Percentiles rank a stretch among this genome's conserved stretches.
phyloP scores from a whole-genome alignment of 2,888 invertebrate species.

The Mongoloraphidia duomilia region DNA sequence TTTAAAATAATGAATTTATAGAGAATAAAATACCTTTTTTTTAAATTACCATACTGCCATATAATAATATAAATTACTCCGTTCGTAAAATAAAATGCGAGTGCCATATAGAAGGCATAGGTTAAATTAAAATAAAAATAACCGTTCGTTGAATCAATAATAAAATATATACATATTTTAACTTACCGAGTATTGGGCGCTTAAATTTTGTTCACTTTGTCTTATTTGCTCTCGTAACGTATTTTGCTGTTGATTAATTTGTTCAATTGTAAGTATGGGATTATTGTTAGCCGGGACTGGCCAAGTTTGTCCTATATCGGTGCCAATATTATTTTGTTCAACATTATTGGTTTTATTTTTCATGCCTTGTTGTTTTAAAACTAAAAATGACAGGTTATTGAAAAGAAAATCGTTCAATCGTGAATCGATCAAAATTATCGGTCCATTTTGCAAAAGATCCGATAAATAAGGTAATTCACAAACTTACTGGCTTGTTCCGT shows the following conservation, averaged over 20 bases:
- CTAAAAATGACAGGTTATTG: slow-evolving; percentile 38
- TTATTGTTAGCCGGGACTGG: slow-evolving; percentile 20
- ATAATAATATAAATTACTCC: too few relatives aligned
- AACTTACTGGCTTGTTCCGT: slow-evolving; percentile 86
- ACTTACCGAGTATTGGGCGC: slow-evolving; percentile 83
- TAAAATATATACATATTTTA: slow-evolving; percentile 9
- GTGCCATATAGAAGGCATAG: too few relatives aligned
- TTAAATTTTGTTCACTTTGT: slow-evolving; percentile 91
- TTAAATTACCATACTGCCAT: too few relatives aligned
- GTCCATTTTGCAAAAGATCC: neutral
- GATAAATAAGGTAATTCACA: slow-evolving; percentile 8
- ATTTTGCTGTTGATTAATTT: slow-evolving; percentile 61
- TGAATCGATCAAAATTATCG: slow-evolving; percentile 9
- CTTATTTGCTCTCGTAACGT: slow-evolving; percentile 80
- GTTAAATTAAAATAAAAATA: slow-evolving; percentile 1
- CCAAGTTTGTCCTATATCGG: slow-evolving; percentile 16
- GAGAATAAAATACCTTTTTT: too few relatives aligned
- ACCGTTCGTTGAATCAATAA: slow-evolving; percentile 9
- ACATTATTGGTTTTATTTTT: slow-evolving; percentile 25
- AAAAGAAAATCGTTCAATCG: neutral
- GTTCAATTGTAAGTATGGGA: slow-evolving; percentile 26
- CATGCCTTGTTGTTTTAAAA: slow-evolving; percentile 57
- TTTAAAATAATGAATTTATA: too few relatives aligned
- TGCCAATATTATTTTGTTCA: too few relatives aligned
- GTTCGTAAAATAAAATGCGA: too few relatives aligned